phyloP scores from a whole-genome alignment of 1,140 invertebrate species.

The Hylaeus anthracinus region DNA sequence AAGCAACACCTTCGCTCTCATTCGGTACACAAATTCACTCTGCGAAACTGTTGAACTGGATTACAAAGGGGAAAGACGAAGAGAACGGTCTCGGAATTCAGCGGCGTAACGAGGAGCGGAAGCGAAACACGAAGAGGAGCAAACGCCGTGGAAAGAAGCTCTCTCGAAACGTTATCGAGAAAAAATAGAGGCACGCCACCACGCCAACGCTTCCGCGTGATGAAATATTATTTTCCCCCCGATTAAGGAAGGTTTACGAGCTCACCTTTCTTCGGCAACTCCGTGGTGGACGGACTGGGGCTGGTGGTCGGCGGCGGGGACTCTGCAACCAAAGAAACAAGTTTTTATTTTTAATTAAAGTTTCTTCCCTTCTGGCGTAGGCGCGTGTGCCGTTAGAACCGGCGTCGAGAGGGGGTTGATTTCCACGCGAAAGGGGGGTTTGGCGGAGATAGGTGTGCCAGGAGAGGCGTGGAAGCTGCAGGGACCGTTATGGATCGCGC shows the following conservation, averaged over 20 bases:
- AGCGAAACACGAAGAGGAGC: neutral
- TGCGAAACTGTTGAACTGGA: neutral
- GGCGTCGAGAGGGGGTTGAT: neutral
- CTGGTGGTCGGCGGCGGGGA: conserved; percentile 82
- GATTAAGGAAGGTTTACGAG: conserved; percentile 41
- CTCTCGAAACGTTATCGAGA: conserved; percentile 1
- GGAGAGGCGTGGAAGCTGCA: conserved; percentile 31
- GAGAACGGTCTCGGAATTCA: neutral
- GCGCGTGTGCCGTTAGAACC: conserved; percentile 41
- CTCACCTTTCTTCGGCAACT: conserved; percentile 80
- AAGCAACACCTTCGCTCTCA: too few species aligned
- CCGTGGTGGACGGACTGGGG: conserved; percentile 82
- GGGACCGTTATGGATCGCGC: conserved; percentile 75
- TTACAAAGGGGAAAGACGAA: neutral
- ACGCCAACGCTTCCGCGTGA: neutral
- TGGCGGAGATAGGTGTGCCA: conserved; percentile 20
- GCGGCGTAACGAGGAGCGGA: neutral
- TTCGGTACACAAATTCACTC: neutral
- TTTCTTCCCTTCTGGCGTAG: conserved; percentile 53
- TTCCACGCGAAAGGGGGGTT: conserved; percentile 18
- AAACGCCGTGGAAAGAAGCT: neutral
- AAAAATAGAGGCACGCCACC: neutral
- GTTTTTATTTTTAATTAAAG: conserved; percentile 75
- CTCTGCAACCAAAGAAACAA: conserved; percentile 77
- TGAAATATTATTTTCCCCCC: conserved; percentile 37